phyloP scores from a whole-genome alignment of 2,113 vertebrate species.

The Caranx melampygus region DNA sequence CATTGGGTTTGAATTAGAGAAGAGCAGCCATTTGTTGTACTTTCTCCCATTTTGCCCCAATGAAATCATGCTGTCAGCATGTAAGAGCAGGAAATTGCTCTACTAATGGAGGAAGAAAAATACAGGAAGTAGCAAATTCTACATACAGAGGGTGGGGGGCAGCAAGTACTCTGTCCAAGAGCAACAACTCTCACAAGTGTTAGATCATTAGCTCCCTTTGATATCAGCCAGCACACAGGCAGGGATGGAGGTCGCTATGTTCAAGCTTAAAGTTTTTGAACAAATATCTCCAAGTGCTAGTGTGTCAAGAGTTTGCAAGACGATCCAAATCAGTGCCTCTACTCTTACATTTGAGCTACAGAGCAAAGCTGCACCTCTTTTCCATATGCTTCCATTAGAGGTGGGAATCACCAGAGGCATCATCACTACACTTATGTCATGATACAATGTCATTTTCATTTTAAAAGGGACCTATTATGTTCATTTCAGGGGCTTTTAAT shows the following conservation, averaged over 20 bases:
- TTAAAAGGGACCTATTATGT: too few species aligned
- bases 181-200: background rate
- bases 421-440: too few species aligned
- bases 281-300: background rate
- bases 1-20: constrained; percentile 6
- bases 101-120: constrained; percentile 11
- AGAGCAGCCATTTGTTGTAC: background rate
- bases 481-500: too few species aligned
- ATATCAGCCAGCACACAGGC: background rate
- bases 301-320: background rate
- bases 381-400: background rate
- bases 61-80: background rate
- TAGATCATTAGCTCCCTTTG: background rate
- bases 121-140: constrained; percentile 19
- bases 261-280: too few species aligned
- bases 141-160: background rate
- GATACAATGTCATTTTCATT: too few species aligned
- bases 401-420: too few species aligned
- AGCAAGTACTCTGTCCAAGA: background rate
- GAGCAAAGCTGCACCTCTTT: background rate
- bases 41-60: background rate
- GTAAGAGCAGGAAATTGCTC: constrained; percentile 12
- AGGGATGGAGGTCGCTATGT: background rate
- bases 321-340: background rate
- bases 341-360: background rate